phyloP scores from a whole-genome alignment of 2,888 invertebrate species.

The Empis livida region DNA sequence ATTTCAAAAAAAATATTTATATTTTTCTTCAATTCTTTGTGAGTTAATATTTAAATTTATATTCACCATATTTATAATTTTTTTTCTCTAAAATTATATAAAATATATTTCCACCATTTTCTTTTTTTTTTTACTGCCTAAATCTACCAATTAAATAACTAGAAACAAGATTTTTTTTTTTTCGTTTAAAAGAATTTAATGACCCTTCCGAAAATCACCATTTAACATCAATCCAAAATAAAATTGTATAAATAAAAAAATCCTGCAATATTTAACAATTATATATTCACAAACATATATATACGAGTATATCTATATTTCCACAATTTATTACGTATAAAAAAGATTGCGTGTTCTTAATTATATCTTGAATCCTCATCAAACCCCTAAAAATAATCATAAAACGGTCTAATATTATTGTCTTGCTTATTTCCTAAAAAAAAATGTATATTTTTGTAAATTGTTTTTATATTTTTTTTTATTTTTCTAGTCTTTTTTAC shows the following conservation, averaged over 20 bases:
- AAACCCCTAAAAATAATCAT: background rate
- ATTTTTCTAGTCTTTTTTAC: background rate
- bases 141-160: no score
- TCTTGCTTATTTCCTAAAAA: background rate
- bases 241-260: background rate
- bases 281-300: background rate
- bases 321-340: background rate
- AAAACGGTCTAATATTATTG: no score
- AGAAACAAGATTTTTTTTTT: no score
- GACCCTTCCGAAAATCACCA: slow-evolving; percentile 1
- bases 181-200: background rate
- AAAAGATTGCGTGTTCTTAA: background rate
- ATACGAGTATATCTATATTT: background rate
- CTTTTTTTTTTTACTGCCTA: no score
- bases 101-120: no score
- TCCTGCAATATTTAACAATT: background rate
- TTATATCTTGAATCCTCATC: background rate
- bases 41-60: no score
- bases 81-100: no score
- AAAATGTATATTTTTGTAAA: background rate
- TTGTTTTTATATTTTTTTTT: no score
- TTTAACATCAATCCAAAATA: background rate
- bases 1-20: no score
- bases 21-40: no score
- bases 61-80: no score